Base-by-base conservation (phyloP, 2,113 vertebrate genomes). In the Sterrhoptilus dennistouni region DNA sequence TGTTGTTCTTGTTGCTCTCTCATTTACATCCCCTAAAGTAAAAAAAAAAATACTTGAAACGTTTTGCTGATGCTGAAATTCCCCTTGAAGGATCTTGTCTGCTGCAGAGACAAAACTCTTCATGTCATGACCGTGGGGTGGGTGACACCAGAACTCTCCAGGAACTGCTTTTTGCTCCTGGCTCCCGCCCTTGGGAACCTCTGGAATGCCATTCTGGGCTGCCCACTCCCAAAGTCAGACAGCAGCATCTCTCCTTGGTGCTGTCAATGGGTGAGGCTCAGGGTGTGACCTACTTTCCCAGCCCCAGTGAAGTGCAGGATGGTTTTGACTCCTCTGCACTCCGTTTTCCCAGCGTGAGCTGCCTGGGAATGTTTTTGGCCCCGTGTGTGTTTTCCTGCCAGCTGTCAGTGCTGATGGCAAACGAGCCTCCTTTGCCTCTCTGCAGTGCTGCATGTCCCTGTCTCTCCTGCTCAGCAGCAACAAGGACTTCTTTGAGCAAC, bases 251-350 rank as follows among this genome's bases (percentile, higher is more conserved):
- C 79, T 70, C 68, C 83, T 89, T 28, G 42, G 65, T 63, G 16
- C 54, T 25, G 54, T 7, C n/a, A 7, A 28, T 23, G 59, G 21
- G n/a, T 0, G 28, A 89, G 86, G 49, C 93, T 89, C 76, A 13
- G 92, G 94, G 92, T 87, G 15, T 94, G 94, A 93, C 90, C 94
- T 66, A 63, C 84, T 94, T 97, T 66, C 69, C 27, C 2, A 76
- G 59, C 70, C 50, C 65, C 53, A 6, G 1, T 0, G 69, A 40
- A 63, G 78, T 10, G 33, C 66, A 23, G 78, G 66, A 21, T 66
- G 82, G 31, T 54, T 96, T 97, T 59, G 88, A 85, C 93, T 95
- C 82, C 71, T 83, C 75, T 50, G 17, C 5, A 12, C 84, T 85
- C 42, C 0, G 16, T 44, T 85, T 87, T 53, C 70, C 65, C 72